Evolutionary conservation across 1,140 invertebrate genomes (phyloP), one percentile per base, ranked within the genome.

Genomic region (Eumeta japonica): DNA sequence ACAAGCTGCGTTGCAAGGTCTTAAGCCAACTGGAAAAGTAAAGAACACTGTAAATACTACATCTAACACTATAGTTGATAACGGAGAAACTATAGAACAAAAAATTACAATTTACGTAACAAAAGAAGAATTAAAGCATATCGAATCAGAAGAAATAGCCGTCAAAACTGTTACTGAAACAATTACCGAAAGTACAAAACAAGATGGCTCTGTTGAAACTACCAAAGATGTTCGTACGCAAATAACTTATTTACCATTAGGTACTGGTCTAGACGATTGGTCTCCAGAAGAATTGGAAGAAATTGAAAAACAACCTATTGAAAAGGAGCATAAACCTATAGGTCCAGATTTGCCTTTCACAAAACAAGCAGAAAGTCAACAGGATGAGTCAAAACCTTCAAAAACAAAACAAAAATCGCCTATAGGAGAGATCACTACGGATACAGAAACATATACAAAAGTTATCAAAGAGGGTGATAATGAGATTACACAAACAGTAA

Each of bases 121-220:
- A 1, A 75, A 75, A 58, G 72, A 76, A 58, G 73, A 77, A 58
- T 54, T 76, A 46, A 54, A 55, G 35, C 62, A 72, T 43, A 55
- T 46, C 34, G 51, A 64, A 45, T 59, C 64, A 3, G 66, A 66
- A 35, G 64, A 67, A 49, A 55, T 64, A 17, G 74, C 73, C 18
- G 67, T 76, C 2, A 76, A 75, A 60, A 76, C 73, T 16, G 55
- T 76, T 2, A 76, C 66, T 14, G 68, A 78, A 58, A 76, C 73
- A 7, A 48, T 74, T 10, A 76, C 74, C 13, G 67, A 70, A 50
- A 75, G 70, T 48, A 54, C 49, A 39, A 70, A 59, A 28, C 46
- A 50, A 24, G 61, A 72, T 51, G 75, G 73, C 12, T 62, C 68
- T 13, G 48, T 70, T 30, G 73, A 77, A 52, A 71, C 65, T 16